These are phyloP conservation scores for Scatophagus argus DNA, from an alignment of 2,113 vertebrate genomes.

Conservation along the genomic window DNA sequence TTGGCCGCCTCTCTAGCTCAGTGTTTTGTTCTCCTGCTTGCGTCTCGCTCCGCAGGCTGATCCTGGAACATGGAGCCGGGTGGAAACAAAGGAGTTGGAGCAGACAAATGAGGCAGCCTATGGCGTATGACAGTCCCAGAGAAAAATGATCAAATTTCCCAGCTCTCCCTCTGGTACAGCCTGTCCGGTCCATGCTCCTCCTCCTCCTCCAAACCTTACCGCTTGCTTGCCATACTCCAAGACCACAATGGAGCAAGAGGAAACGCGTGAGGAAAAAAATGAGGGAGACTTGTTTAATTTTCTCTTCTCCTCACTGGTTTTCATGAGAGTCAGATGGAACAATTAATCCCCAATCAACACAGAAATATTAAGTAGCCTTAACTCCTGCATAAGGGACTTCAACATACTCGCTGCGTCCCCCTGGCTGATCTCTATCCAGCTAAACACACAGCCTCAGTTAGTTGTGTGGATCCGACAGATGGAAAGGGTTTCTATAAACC, in stretches of 20 bases:
- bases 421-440: slow-evolving; percentile 56
- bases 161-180: slow-evolving; percentile 68
- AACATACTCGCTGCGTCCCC: slow-evolving; percentile 28
- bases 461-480: slow-evolving; percentile 66
- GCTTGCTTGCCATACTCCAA: slow-evolving; percentile 45
- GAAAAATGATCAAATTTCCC: slow-evolving; percentile 82
- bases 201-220: slow-evolving; percentile 33
- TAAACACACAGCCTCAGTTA: slow-evolving; percentile 40
- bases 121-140: slow-evolving; percentile 79
- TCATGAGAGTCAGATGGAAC: slow-evolving; percentile 88
- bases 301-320: slow-evolving; percentile 68
- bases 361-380: slow-evolving; percentile 86
- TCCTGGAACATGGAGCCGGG: slow-evolving; percentile 57
- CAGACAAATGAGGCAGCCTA: slow-evolving; percentile 83
- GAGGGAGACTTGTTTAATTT: slow-evolving; percentile 61
- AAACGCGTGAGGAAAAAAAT: slow-evolving; percentile 68
- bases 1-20: not conserved
- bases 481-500: slow-evolving; percentile 49
- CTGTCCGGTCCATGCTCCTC: slow-evolving; percentile 61
- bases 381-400: slow-evolving; percentile 55
- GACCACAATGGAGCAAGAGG: slow-evolving; percentile 68
- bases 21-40: slow-evolving; percentile 10
- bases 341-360: slow-evolving; percentile 89
- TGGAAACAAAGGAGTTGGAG: slow-evolving; percentile 79
- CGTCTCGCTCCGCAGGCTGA: slow-evolving; percentile 43